Evolutionary conservation across 2,888 invertebrate genomes (phyloP), one percentile per base, ranked within the genome.

Genomic region (Anoncus sp.): DNA sequence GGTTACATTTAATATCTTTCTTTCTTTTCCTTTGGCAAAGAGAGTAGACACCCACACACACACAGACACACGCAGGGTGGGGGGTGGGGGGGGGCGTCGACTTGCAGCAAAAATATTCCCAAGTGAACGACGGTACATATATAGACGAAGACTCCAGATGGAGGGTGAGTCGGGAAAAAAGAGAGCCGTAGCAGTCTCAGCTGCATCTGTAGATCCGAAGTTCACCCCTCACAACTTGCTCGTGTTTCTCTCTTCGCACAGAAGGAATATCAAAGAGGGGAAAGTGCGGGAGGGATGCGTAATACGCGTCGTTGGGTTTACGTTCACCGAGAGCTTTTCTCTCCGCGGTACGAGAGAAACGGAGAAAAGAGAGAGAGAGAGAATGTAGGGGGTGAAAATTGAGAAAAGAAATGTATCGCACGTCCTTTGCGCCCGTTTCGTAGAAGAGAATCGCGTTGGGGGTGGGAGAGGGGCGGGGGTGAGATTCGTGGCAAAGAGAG

Each of bases 211-310:
- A 43, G 22, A 31, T 65, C 55, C 57, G 57, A 53, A 38, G 18
- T 69, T 45, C n/a, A n/a, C n/a, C 22, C 49, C 38, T 31, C 22
- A 12, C 22, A 20, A 43, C 43, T 47, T 43, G 24, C 31, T 53
- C 53, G 27, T 38, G 10, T 40, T 18, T 38, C 7, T 40, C 27
- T 49, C 62, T 47, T 75, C 62, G 18, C 59, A 38, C 38, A 16
- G 38, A 45, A 67, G 71, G 67, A 75, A 78, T 75, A 78, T 75
- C 71, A 75, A 75, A 78, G 62, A 38, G 18, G 38, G 24, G 20
- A 20, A 27, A 27, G 10, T 14, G 9, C 27, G 18, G n/a, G 12
- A 57, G 18, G 65, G 38, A 38, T 65, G 70, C 70, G 65, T 70
- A 55, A 51, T 16, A 53, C 60, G 22, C 43, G 35, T 38, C 35